A percentile compares a stretch with the other conserved stretches of the same genome.
Evolutionary conservation across 2,797 vertebrate genomes (phyloP).

Genomic region (Eidolon dupreanum): DNA sequence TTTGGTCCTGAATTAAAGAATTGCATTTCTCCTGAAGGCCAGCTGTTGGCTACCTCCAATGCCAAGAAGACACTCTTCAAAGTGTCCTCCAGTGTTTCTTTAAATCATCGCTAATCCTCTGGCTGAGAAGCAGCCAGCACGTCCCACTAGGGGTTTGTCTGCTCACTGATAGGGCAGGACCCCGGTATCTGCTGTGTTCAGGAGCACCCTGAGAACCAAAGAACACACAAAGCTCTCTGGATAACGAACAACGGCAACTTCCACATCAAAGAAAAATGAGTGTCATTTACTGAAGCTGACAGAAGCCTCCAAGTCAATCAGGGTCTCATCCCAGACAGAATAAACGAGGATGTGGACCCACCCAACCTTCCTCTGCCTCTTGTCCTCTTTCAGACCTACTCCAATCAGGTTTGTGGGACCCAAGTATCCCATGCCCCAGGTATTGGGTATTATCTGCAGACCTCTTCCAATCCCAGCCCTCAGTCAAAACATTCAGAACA

Average conservation of each 20-base stretch:
- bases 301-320: neutral
- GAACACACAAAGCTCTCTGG: neutral
- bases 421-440: fast-evolving
- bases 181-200: constrained; percentile 9
- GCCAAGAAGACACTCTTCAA: constrained; percentile 59
- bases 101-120: constrained; percentile 38
- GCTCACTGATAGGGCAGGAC: constrained; percentile 43
- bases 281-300: neutral
- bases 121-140: constrained; percentile 45
- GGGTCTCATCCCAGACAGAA: neutral
- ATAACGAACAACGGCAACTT: neutral
- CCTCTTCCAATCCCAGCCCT: neutral
- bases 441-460: neutral
- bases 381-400: neutral
- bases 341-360: neutral
- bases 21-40: constrained; percentile 67
- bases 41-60: constrained; percentile 56
- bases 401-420: neutral
- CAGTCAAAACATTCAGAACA: neutral
- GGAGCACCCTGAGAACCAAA: neutral
- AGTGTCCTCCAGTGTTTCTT: constrained; percentile 50
- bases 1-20: constrained; percentile 67
- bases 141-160: constrained; percentile 35
- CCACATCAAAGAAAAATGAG: neutral
- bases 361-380: neutral